A percentile compares a stretch with the other conserved stretches of the same genome.
Evolutionary conservation across 2,888 invertebrate species (phyloP).

Genomic region (Synergus gifuensis): DNA sequence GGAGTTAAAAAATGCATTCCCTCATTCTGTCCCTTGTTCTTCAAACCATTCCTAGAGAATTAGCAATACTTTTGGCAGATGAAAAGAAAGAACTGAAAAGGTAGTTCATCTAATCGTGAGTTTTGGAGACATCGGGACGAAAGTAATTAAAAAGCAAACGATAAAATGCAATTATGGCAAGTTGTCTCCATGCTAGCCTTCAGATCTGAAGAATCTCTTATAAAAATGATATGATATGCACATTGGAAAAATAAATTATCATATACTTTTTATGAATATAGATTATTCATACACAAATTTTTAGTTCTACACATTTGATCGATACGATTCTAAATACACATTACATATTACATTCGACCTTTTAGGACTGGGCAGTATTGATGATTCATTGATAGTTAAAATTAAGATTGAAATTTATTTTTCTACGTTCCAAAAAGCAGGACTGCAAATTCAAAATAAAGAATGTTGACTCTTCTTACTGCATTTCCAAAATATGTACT

Average conservation of each 20-base stretch:
- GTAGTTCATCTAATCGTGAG: not conserved
- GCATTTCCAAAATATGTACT: conserved; percentile 30
- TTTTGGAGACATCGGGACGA: conserved; percentile 12
- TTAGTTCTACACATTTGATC: conserved; percentile 73
- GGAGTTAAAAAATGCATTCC: not conserved
- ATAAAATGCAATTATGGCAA: conserved; percentile 31
- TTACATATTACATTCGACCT: conserved; percentile 64
- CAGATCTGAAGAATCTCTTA: conserved; percentile 69
- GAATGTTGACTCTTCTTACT: conserved; percentile 6
- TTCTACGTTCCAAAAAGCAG: not conserved
- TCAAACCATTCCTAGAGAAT: not conserved
- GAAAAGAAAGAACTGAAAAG: not conserved
- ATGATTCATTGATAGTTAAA: conserved; percentile 45
- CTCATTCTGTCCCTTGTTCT: not conserved
- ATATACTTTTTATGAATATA: conserved; percentile 74
- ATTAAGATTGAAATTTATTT: not conserved
- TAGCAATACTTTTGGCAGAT: conserved; percentile 6
- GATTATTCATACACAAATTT: conserved; percentile 73
- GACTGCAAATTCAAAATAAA: not conserved
- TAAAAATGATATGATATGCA: conserved; percentile 78
- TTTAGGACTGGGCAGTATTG: conserved; percentile 61
- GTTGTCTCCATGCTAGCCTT: conserved; percentile 46
- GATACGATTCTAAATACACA: conserved; percentile 70
- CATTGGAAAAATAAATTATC: conserved; percentile 78
- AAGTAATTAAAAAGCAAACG: conserved; percentile 4